Evolutionary conservation across 2,888 invertebrate species (phyloP), one percentile per base, ranked within the genome.

Genomic region (Tachystola acroxantha): DNA sequence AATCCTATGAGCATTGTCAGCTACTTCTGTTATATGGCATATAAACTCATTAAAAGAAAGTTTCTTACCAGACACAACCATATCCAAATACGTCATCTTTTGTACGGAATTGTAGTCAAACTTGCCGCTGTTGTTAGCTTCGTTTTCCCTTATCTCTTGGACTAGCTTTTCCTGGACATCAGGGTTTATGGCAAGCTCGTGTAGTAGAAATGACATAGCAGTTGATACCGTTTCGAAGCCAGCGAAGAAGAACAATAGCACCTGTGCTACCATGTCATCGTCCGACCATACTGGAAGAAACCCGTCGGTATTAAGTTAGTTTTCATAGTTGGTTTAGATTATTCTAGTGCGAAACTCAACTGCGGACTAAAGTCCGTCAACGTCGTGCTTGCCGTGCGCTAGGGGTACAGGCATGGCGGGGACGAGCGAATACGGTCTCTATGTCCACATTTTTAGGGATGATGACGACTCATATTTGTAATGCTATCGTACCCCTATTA

Each of bases 151-250:
- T 22, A 92, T 88, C 69, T 91, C 91, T 27, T 79, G 50, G 1
- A 75, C 74, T 0, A 91, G 64, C 34, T 60, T 80, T 2, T 82
- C 72, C 57, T 91, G 91, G 0, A 89, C 60, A 0, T 91, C 89
- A 10, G 87, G 82, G 63, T 91, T 85, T 2, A 87, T 37, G 16
- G 89, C 89, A 12, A 92, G 50, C 57, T 91, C 91, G 28, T 90
- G 80, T 0, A 89, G 62, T 0, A 85, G 53, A 40, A 91, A 90
- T 0, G 82, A 64, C 69, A 89, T 78, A 0, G 77, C 58, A 0
- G 70, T 46, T 0, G 87, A 75, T 0, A 76, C 61, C 0, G 88
- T 87, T 28, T 89, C 89, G 20, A 89, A 90, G 0, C 90, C 90
- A 12, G 88, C 90, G 13, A 89, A 58, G 50, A 89, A 88, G 62